Conservation (phyloP, 2,797 vertebrate species). For the Delichon dasypus region DNA sequence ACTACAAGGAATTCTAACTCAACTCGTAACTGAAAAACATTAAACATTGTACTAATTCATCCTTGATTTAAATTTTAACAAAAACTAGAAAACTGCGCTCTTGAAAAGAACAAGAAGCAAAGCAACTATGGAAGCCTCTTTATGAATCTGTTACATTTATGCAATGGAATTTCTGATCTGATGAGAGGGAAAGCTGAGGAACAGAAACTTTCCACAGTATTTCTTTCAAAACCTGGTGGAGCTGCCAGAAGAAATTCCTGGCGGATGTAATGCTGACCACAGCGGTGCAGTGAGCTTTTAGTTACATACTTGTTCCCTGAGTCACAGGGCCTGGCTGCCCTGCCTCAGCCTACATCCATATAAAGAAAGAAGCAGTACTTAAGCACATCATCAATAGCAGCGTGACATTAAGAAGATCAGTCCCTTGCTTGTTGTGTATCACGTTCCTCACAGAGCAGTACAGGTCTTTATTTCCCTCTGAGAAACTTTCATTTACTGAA, state of each 20-base stretch:
- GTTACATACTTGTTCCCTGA: slow-evolving; percentile 20
- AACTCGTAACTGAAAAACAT: neutral
- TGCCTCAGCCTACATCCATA: slow-evolving; percentile 27
- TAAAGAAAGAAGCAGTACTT: slow-evolving; percentile 37
- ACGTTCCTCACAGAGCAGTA: neutral
- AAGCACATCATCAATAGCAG: neutral
- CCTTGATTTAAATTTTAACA: neutral
- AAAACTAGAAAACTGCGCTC: neutral
- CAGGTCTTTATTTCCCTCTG: neutral
- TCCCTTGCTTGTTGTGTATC: neutral
- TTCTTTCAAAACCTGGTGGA: neutral
- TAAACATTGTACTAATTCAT: neutral
- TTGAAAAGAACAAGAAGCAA: neutral
- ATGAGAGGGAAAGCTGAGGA: neutral
- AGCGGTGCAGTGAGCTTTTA: neutral
- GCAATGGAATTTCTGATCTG: neutral
- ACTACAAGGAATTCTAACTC: neutral
- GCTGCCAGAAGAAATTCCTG: slow-evolving; percentile 43
- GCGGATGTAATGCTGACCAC: neutral
- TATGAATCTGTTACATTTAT: neutral
- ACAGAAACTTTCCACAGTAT: neutral
- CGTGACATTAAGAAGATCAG: neutral
- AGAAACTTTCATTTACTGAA: neutral
- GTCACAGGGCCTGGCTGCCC: neutral
- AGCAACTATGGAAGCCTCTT: neutral